These are phyloP conservation scores for Zaprionus vittiger DNA, from an alignment of 1,140 invertebrate genomes.

Conservation along the genomic window DNA sequence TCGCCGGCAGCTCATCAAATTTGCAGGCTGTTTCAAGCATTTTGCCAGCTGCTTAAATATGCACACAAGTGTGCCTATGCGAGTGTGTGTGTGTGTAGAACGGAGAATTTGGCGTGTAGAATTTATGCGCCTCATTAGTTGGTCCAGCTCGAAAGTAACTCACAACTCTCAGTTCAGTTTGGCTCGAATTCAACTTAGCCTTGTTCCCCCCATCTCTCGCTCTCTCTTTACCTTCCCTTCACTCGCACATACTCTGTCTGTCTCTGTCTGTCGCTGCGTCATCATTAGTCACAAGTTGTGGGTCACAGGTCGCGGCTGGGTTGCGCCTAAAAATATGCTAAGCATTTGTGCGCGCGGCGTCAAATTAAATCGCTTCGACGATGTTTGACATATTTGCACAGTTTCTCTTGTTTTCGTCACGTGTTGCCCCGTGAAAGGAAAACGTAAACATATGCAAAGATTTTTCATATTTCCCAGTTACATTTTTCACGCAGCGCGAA, in stretches of 20 bases:
- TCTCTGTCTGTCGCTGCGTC: slow-evolving; percentile 54
- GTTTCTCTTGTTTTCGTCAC: slow-evolving; percentile 52
- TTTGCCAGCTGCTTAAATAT: slow-evolving; percentile 50
- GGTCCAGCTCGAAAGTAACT: slow-evolving; percentile 47
- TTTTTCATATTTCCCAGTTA: slow-evolving; percentile 74
- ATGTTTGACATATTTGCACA: slow-evolving; percentile 81
- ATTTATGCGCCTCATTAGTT: slow-evolving; percentile 84
- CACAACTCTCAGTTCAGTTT: slow-evolving; percentile 22
- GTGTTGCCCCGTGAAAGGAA: slow-evolving; percentile 29
- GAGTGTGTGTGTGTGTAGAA: slow-evolving; percentile 26
- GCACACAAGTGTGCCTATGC: slow-evolving; percentile 17
- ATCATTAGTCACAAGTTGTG: slow-evolving; percentile 82
- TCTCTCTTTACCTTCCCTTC: neutral
- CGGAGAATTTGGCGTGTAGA: slow-evolving; percentile 63
- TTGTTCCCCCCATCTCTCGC: neutral
- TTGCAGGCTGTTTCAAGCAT: slow-evolving; percentile 69
- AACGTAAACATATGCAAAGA: slow-evolving; percentile 55
- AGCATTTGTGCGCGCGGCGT: slow-evolving; percentile 64
- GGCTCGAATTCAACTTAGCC: slow-evolving; percentile 12
- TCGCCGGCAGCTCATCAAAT: slow-evolving; percentile 73
- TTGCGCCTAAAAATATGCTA: slow-evolving; percentile 76
- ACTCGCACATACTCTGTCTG: slow-evolving; percentile 18
- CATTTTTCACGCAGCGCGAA: slow-evolving; percentile 68
- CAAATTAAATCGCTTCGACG: slow-evolving; percentile 78
- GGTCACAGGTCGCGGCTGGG: slow-evolving; percentile 29